Evolutionary conservation across 2,113 vertebrate species (phyloP).

Genomic region (Brevimyrus niger): DNA sequence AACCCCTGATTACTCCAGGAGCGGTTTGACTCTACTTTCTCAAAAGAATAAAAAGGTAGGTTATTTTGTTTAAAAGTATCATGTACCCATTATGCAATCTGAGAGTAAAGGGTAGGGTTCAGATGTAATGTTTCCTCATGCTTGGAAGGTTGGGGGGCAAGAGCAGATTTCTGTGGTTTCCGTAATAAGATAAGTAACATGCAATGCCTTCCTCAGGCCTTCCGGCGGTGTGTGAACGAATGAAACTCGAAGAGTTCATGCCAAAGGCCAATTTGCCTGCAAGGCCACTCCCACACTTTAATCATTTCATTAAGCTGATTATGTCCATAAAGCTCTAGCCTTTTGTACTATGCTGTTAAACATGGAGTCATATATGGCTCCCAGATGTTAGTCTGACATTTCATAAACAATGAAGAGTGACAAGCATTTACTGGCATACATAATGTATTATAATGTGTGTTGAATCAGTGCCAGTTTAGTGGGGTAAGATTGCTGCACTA

Average conservation of each 20-base stretch:
- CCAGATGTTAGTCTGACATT: not conserved
- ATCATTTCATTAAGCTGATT: not conserved
- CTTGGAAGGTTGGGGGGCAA: not conserved
- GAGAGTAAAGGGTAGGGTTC: not conserved
- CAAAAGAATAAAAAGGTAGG: no score
- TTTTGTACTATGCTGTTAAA: not conserved
- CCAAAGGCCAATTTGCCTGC: not conserved
- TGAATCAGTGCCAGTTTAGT: not conserved
- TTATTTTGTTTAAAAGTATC: not conserved
- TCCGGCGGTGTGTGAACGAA: not conserved
- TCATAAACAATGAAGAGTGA: not conserved
- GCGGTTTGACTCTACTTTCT: not conserved
- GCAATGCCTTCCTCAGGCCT: not conserved
- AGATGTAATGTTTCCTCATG: not conserved
- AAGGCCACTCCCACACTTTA: not conserved
- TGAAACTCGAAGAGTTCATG: not conserved
- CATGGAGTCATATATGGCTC: not conserved
- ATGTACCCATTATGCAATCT: not conserved
- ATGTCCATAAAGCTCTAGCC: not conserved
- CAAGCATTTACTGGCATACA: not conserved
- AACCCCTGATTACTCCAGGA: not conserved
- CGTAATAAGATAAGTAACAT: not conserved
- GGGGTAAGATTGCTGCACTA: not conserved
- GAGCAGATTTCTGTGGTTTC: not conserved
- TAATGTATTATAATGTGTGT: not conserved